phyloP scores from a whole-genome alignment of 2,113 vertebrate genomes.

The Brevimyrus niger region DNA sequence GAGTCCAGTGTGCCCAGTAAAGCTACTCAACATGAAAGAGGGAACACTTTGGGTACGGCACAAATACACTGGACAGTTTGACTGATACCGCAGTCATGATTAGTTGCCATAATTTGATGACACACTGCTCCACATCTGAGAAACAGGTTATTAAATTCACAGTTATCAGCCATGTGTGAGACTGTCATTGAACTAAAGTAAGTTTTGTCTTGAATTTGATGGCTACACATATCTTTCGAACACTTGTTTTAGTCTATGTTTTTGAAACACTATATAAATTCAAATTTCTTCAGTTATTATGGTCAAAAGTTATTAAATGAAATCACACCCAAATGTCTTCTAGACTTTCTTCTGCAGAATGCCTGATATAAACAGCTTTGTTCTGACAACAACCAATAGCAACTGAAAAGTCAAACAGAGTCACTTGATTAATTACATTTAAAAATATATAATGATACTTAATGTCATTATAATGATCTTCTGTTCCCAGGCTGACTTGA shows the following conservation, averaged over 20 bases:
- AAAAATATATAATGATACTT: background rate
- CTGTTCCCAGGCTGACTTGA: background rate
- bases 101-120: background rate
- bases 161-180: background rate
- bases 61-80: background rate
- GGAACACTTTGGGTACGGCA: background rate
- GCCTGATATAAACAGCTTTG: constrained; percentile 5
- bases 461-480: background rate
- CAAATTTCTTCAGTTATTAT: constrained; percentile 21
- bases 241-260: background rate
- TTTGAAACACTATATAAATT: background rate
- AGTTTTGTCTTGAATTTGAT: background rate
- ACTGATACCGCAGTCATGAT: background rate
- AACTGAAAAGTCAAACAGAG: background rate
- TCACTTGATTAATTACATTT: background rate
- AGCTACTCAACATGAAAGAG: background rate
- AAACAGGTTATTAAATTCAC: background rate
- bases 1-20: background rate
- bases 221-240: constrained; percentile 11
- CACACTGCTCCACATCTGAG: background rate
- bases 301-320: constrained; percentile 31
- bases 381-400: background rate
- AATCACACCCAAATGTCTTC: constrained; percentile 23
- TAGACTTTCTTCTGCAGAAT: constrained; percentile 30
- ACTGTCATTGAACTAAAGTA: background rate